Base-by-base conservation (phyloP, 2,888 invertebrate species). In the Artemia sinica region DNA sequence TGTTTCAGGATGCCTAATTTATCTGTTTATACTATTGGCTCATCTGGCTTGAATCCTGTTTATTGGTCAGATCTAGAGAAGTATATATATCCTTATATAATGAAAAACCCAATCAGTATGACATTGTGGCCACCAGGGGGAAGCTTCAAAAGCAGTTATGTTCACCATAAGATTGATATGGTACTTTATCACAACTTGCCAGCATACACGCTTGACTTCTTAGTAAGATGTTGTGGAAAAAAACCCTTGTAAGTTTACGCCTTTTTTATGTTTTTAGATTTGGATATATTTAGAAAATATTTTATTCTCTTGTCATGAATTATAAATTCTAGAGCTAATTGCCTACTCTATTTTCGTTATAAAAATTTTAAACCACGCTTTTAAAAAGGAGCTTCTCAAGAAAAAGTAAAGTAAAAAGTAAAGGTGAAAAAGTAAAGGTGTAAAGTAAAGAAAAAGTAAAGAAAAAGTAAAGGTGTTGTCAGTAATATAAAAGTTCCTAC, bases 151-250 rank as follows among this genome's bases (percentile, higher is more conserved):
- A 50, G 58, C 14, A 67, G 50, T 49, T 48, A 66, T 18, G n/a
- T 28, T 49, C 18, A 63, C 70, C 78, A 79, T 73, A 77, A 77
- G 66, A 76, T 77, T 68, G 63, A 58, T 10, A 58, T 58, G 63
- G n/a, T 58, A 18, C 63, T 58, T n/a, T 58, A 58, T 74, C 90
- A 91, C 74, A 84, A 88, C 76, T 74, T 90, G 58, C 91, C 91
- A 9, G 90, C 90, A 7, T 86, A 88, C 74, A 79, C 89, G 50
- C 88, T 91, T 70, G 91, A 91, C 75, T 86, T 88, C 71, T 77
- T 90, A 69, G 82, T 90, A 82, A 77, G 89, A 48, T 77, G 89
- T 69, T 84, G 88, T 74, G 82, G 86, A 70, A 88, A 89, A 76
- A 88, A 84, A 78, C 82, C 85, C 81, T 92, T 87, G 92, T 92